A percentile compares a stretch with the other conserved stretches of the same genome.
These are phyloP conservation scores for Pachyrhynchus sulphureomaculatus DNA, from an alignment of 1,140 invertebrate species.

Conservation along the genomic window DNA sequence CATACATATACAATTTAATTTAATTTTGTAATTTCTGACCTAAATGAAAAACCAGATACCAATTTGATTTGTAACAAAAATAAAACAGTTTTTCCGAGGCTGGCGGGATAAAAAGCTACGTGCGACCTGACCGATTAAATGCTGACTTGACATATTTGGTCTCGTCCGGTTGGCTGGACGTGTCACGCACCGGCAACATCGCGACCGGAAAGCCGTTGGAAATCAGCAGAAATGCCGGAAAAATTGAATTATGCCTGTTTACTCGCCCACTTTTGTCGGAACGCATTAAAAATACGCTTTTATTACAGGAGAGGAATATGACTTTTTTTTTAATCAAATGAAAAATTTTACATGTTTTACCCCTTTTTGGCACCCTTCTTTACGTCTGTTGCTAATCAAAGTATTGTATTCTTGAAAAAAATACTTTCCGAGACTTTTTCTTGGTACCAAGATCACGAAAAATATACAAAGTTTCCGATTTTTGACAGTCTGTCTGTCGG, in stretches of 20 bases:
- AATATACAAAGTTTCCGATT: no score
- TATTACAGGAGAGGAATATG: background rate
- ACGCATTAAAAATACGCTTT: background rate
- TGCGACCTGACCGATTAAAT: slow-evolving; percentile 3
- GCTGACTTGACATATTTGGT: slow-evolving; percentile 3
- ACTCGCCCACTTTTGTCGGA: slow-evolving; percentile 8
- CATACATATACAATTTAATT: no score
- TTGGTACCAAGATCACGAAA: no score
- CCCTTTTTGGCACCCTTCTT: no score
- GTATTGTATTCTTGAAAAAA: no score
- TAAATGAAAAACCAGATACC: background rate
- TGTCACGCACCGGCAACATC: slow-evolving; percentile 14
- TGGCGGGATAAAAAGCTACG: background rate
- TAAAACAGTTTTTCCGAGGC: background rate
- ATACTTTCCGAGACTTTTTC: no score
- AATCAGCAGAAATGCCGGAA: slow-evolving; percentile 27
- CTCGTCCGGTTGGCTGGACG: slow-evolving; percentile 2
- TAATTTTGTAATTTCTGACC: background rate
- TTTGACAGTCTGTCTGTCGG: no score
- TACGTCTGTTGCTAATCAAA: no score
- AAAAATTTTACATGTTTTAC: no score
- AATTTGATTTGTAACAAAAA: slow-evolving; percentile 1
- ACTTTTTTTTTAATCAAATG: no score
- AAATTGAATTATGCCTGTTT: slow-evolving; percentile 28
- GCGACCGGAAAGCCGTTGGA: slow-evolving; percentile 11